phyloP scores from a whole-genome alignment of 2,888 invertebrate species.

The Portevinia maculata region DNA sequence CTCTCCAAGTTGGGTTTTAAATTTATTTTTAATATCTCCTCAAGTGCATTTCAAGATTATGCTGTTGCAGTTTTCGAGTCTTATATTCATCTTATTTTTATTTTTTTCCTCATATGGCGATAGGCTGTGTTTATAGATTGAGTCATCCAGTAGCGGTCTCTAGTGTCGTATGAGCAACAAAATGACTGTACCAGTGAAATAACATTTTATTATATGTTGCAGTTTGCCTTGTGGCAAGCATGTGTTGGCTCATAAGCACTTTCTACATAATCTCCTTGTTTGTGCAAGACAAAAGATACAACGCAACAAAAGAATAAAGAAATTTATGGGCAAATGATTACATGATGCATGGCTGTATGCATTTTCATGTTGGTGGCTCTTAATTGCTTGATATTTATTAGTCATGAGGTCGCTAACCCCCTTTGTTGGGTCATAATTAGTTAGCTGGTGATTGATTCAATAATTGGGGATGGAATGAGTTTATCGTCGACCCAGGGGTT shows the following conservation, averaged over 20 bases:
- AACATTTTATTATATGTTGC: conserved; percentile 38
- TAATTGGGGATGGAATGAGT: not conserved
- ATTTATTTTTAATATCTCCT: not conserved
- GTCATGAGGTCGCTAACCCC: conserved; percentile 17
- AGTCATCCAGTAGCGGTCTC: conserved; percentile 12
- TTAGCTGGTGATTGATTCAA: conserved; percentile 2
- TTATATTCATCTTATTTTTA: not conserved
- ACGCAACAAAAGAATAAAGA: conserved; percentile 19
- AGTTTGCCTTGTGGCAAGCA: conserved; percentile 50
- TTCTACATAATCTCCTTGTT: conserved; percentile 32
- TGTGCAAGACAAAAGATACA: conserved; percentile 29
- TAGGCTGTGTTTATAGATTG: conserved; percentile 14
- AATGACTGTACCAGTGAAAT: conserved; percentile 26
- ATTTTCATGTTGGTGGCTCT: conserved; percentile 7
- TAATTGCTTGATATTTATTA: conserved; percentile 1
- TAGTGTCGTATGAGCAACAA: conserved; percentile 15
- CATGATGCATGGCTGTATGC: conserved; percentile 13
- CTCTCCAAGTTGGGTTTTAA: not conserved
- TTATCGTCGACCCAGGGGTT: not conserved
- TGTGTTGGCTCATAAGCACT: conserved; percentile 26
- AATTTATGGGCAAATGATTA: conserved; percentile 23
- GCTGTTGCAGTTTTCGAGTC: not conserved
- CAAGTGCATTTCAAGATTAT: conserved; percentile 19
- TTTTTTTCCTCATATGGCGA: conserved; percentile 6
- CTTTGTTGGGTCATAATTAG: not conserved